Percentiles rank a stretch among this genome's conserved stretches.
phyloP scores from a whole-genome alignment of 2,888 invertebrate species.

The Tholera decimalis region DNA sequence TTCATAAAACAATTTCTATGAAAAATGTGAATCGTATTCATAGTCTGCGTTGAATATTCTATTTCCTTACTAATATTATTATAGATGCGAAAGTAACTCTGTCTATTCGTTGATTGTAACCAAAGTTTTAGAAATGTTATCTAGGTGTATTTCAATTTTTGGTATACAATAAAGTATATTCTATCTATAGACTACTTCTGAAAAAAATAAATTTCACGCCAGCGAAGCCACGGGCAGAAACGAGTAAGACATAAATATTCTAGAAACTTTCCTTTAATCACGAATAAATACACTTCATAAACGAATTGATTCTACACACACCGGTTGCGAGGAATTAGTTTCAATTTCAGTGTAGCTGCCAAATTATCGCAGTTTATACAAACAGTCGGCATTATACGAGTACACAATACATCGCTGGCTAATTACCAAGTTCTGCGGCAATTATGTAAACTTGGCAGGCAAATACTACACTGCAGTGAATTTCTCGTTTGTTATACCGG shows the following conservation, averaged over 20 bases:
- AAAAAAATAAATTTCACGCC: too few relatives aligned
- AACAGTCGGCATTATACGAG: slow-evolving; percentile 25
- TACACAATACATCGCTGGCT: slow-evolving; percentile 27
- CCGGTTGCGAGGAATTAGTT: slow-evolving; percentile 35
- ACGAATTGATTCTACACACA: slow-evolving; percentile 28
- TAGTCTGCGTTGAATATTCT: too few relatives aligned
- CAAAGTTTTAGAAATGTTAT: too few relatives aligned
- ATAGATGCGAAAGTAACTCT: too few relatives aligned
- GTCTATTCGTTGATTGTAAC: too few relatives aligned
- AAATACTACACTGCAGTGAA: slow-evolving; percentile 29
- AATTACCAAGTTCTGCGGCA: slow-evolving; percentile 35
- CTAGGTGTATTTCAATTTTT: too few relatives aligned
- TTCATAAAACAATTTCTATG: too few relatives aligned
- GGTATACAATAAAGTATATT: too few relatives aligned
- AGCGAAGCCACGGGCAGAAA: too few relatives aligned
- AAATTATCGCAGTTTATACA: slow-evolving; percentile 38
- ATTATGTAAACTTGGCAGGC: slow-evolving; percentile 35
- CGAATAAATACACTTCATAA: slow-evolving; percentile 1
- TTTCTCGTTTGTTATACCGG: slow-evolving; percentile 13
- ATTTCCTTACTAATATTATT: too few relatives aligned
- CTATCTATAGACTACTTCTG: too few relatives aligned
- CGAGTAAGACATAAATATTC: neutral
- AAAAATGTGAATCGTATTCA: too few relatives aligned
- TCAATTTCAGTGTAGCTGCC: slow-evolving; percentile 28
- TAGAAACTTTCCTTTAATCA: slow-evolving; percentile 1